Percentiles rank a stretch among this genome's conserved stretches.
Evolutionary conservation across 1,140 invertebrate species (phyloP).

Genomic region (Periplaneta americana): DNA sequence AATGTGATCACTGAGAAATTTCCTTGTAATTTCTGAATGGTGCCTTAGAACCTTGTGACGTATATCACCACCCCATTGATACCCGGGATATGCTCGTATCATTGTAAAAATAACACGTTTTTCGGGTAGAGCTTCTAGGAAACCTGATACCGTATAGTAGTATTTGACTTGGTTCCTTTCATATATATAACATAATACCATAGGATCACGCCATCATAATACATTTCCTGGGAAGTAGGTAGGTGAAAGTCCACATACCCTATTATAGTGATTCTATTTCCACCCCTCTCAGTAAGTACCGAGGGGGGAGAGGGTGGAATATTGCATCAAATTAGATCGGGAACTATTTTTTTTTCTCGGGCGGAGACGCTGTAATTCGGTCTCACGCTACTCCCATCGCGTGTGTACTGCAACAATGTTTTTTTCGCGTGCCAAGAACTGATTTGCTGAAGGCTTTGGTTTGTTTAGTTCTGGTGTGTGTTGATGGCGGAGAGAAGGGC

Average conservation of each 20-base stretch:
- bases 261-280: constrained; percentile 15
- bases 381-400: constrained; percentile 7
- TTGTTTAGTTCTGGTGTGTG: constrained; percentile 9
- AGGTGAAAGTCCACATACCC: constrained; percentile 6
- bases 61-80: too few relatives aligned
- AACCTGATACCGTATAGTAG: neutral
- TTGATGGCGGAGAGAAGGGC: neutral
- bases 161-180: constrained; percentile 11
- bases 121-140: neutral
- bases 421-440: constrained; percentile 13
- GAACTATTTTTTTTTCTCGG: constrained; percentile 12
- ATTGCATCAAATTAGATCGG: constrained; percentile 15
- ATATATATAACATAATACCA: constrained; percentile 8
- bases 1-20: too few relatives aligned
- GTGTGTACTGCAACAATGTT: constrained; percentile 2
- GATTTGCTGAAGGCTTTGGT: constrained; percentile 12
- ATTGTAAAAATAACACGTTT: too few relatives aligned
- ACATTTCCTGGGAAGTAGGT: constrained; percentile 16
- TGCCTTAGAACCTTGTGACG: too few relatives aligned
- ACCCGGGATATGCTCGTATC: too few relatives aligned
- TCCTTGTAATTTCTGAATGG: too few relatives aligned
- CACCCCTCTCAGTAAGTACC: constrained; percentile 13
- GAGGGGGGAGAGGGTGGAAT: neutral
- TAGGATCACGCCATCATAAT: constrained; percentile 10
- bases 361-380: constrained; percentile 12